Evolutionary conservation across 23 tunicate genomes (phyloP), one percentile per base, ranked within the genome.

Genomic region (Pegea sp.): DNA sequence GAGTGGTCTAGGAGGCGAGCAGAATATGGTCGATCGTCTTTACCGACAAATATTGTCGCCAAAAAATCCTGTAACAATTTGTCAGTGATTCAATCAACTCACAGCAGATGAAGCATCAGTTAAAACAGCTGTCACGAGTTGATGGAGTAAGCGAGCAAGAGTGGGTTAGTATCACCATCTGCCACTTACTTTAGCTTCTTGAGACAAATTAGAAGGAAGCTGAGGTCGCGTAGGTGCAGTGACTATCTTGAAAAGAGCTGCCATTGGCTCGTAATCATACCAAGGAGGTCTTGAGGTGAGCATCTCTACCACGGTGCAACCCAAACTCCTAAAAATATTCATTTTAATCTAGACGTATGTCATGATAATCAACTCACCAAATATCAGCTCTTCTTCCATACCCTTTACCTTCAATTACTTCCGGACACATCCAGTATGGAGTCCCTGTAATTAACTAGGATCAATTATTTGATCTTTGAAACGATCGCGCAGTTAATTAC

Each of bases 361-460:
- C n/a, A n/a, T 38, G 46, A 38, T 38, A 8, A 38, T 48, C 0
- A 28, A 65, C 95, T 49, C 29, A 84, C 95, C 95, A 84, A 5
- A 84, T 63, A 44, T 84, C 95, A 28, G 95, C 95, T 33, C 95
- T 63, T 42, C 95, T 49, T 23, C 95, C 95, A 53, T 75, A 84
- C 5, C 95, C 95, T 28, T 64, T 62, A 16, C 95, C 95, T 56
- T 73, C 95, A 22, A 84, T 84, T 33, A 84, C 95, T 32, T 84
- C 95, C 8, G 95, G 95, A 68, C 84, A 69, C 95, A 84, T 84
- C 95, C 95, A 84, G 48, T 84, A 84, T 1, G 95, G 95, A 5
- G 95, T 84, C n/a, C 95, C 95, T 84, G 57, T 2, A 8, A 22
- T 52, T 13, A 22, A 20, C 19, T 19, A 38, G 16, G 11, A 38